These are phyloP conservation scores for Gallinago paraguaiae DNA, from an alignment of 2,113 vertebrate species.

Conservation along the genomic window DNA sequence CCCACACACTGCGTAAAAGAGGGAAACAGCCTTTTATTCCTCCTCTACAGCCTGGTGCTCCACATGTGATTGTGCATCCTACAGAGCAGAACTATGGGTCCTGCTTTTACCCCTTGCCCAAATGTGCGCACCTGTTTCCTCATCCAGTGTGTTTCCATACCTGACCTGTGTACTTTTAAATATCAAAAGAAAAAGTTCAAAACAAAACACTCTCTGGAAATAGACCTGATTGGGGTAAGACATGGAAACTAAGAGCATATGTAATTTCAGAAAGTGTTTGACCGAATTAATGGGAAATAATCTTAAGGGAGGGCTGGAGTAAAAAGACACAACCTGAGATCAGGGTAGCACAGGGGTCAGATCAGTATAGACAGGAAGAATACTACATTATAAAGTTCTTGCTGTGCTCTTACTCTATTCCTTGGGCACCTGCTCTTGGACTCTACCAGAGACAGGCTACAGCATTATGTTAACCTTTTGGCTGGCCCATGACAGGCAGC, in stretches of 20 bases:
- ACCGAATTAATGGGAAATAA: neutral
- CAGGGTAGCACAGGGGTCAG: neutral
- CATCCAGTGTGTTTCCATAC: neutral
- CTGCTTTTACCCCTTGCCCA: neutral
- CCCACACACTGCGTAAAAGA: neutral
- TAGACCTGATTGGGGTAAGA: neutral
- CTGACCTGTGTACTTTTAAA: neutral
- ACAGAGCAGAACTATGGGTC: neutral
- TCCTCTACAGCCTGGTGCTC: neutral
- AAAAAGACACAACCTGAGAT: neutral
- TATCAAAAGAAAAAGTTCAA: neutral
- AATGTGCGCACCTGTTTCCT: rapidly evolving
- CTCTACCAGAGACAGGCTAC: neutral
- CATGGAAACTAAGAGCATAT: neutral
- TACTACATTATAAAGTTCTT: neutral
- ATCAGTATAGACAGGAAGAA: neutral
- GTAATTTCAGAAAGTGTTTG: neutral
- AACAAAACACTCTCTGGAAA: neutral
- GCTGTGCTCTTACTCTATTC: neutral
- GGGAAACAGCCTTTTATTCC: neutral
- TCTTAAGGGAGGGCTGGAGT: neutral
- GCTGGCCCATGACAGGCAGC: neutral
- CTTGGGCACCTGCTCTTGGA: neutral
- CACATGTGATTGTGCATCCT: neutral
- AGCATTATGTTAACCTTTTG: neutral